Conservation (phyloP, 1,140 invertebrate species). For the Gyrodactylus bullatarudis region DNA sequence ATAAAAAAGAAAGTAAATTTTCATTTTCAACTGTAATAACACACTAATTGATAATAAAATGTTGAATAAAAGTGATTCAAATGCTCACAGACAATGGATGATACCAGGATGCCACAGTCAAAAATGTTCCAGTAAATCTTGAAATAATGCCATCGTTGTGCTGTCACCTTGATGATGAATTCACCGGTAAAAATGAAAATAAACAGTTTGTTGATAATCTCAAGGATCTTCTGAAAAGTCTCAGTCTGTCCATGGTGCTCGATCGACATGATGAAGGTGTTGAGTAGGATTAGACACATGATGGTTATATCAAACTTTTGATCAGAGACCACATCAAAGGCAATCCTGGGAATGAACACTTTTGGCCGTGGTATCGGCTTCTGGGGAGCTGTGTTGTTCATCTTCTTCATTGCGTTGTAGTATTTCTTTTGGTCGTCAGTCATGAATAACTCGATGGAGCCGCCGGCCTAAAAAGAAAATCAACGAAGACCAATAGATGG, state of each 20-base stretch:
- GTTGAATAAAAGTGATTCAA: too few relatives aligned
- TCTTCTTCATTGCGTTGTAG: constrained; percentile 98
- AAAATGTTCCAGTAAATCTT: constrained; percentile 96
- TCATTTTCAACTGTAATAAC: not conserved
- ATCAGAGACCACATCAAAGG: constrained; percentile 80
- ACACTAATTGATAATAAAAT: not conserved
- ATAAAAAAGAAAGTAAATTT: constrained; percentile 1
- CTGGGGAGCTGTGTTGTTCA: constrained; percentile 80
- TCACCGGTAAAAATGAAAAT: constrained; percentile 87
- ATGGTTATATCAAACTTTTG: constrained; percentile 98
- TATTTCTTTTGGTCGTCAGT: constrained; percentile 99
- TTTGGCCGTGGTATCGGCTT: constrained; percentile 78
- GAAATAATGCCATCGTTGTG: constrained; percentile 81
- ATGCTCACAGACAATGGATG: constrained; percentile 67
- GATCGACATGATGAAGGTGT: constrained; percentile 91
- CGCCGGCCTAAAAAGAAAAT: constrained; percentile 46
- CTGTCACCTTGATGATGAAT: constrained; percentile 82
- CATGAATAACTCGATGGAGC: constrained; percentile 95
- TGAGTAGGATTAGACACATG: constrained; percentile 87
- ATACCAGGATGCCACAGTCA: constrained; percentile 88
- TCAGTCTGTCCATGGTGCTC: constrained; percentile 63
- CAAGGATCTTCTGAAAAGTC: constrained; percentile 37
- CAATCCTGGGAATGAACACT: constrained; percentile 40
- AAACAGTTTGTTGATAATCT: constrained; percentile 74
- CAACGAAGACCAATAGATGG: too few relatives aligned